Evolutionary conservation across 1,140 invertebrate genomes (phyloP), one percentile per base, ranked within the genome.

Genomic region (Kradibia gibbosae): DNA sequence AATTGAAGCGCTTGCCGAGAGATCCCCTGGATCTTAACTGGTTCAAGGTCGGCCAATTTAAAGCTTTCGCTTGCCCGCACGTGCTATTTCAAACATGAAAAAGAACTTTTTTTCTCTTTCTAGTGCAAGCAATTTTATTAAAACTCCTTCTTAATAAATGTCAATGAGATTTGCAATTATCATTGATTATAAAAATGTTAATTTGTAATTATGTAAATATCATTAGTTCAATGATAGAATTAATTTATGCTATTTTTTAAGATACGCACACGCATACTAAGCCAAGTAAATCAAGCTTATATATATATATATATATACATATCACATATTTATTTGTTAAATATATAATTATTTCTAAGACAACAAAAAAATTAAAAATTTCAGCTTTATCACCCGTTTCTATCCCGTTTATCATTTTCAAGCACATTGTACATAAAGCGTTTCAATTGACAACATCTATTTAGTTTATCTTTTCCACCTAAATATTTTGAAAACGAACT

Each of bases 21-120:
- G 79, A 81, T 81, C 73, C 62, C 74, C 36, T 25, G 73, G 42
- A 57, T 81, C 50, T 39, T 79, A 83, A 85, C 62, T 85, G 81
- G 85, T 85, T 86, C 86, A 86, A 87, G 85, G 85, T 78, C 78
- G 73, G 42, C 34, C 65, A 71, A 85, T 84, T 79, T 82, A 84
- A 81, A 84, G 80, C 78, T 70, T 81, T 85, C 67, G 76, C 78
- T 82, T 50, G 82, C 72, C 22, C 57, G 74, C 80, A 55, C 72
- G 62, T 77, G 73, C 80, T 71, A 65, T 71, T 76, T 81, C 74
- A 34, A 81, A 76, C 62, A 53, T 60, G 50, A 76, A 81, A 81
- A 76, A 81, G 50, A 71, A 57, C 15, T 71, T 75, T 75, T 76
- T 81, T 81, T 13, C 57, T 1, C 80, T 34, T 34, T 76, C 55